Conservation (phyloP, 1,140 invertebrate genomes). For the Phocides pigmalion region DNA sequence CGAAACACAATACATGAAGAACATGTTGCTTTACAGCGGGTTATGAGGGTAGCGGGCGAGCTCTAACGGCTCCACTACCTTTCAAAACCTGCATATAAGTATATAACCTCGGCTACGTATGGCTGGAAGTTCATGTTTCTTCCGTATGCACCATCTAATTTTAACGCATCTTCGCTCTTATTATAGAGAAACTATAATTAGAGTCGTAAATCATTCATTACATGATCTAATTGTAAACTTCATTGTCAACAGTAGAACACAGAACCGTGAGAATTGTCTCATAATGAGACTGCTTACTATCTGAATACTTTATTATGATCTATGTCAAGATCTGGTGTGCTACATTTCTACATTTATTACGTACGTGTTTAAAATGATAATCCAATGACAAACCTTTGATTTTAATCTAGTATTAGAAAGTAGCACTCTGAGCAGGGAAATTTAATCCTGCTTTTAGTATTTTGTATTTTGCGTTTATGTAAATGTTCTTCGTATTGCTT, state of each 20-base stretch:
- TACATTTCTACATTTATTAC: constrained; percentile 2
- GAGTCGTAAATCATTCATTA: constrained; percentile 15
- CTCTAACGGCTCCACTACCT: no score
- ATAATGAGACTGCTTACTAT: constrained; percentile 19
- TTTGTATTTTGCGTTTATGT: no score
- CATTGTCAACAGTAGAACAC: constrained; percentile 4
- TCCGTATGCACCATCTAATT: no score
- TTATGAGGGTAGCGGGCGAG: no score
- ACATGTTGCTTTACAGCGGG: no score
- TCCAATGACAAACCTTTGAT: constrained; percentile 7
- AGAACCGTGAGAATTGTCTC: constrained; percentile 17
- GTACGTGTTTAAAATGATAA: constrained; percentile 16
- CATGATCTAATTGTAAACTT: constrained; percentile 17
- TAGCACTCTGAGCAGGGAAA: background rate
- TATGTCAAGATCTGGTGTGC: constrained; percentile 18
- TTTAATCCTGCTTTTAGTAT: background rate
- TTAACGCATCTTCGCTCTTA: no score
- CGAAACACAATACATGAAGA: no score
- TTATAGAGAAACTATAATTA: constrained; percentile 9
- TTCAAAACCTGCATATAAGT: no score
- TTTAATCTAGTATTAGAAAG: constrained; percentile 2
- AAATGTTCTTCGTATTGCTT: no score
- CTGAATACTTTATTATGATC: constrained; percentile 10
- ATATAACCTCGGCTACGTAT: no score
- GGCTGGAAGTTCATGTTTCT: no score